Evolutionary conservation across 1,140 invertebrate species (phyloP), one percentile per base, ranked within the genome.

Genomic region (Pogonomyrmex barbatus): DNA sequence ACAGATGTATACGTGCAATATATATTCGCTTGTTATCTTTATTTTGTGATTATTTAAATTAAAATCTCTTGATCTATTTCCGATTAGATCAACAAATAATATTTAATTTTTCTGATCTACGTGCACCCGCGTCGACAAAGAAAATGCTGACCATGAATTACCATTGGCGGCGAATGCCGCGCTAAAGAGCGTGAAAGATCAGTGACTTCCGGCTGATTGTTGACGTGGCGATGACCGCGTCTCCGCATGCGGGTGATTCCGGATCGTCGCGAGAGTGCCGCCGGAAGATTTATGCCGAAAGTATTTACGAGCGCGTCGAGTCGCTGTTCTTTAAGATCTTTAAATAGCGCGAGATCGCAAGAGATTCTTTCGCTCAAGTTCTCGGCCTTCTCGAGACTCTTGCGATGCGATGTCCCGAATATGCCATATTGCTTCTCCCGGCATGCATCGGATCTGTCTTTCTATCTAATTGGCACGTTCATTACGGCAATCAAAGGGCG

Each of bases 381-480:
- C 73, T 33, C n/a, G 24, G 14, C 36, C 70, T 52, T 63, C 12
- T 39, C 17, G 73, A 87, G 39, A 1, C 8, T 42, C 14, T 12
- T 50, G 65, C 54, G 12, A 12, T 24, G 17, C 24, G 52, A 39
- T 67, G 42, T 77, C 14, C 5, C 77, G 36, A 65, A 65, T 68
- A 58, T 12, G 60, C 14, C 52, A 24, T 24, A 24, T 45, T 6
- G 30, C 52, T 68, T 24, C 10, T 86, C 62, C 9, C 5, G 2
- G 50, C 63, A 5, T 12, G 10, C 14, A 10, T 77, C 62, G 24
- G 33, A 45, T 58, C 60, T 45, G 58, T 50, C 78, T 30, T 79
- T 91, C 87, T 91, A 91, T 91, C 87, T 91, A 91, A 91, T 91
- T 90, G 88, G 87, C 81, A 81, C 86, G 78, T 91, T 91, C 77